phyloP scores from a whole-genome alignment of 1,140 invertebrate species.

The Agrypnia vestita region DNA sequence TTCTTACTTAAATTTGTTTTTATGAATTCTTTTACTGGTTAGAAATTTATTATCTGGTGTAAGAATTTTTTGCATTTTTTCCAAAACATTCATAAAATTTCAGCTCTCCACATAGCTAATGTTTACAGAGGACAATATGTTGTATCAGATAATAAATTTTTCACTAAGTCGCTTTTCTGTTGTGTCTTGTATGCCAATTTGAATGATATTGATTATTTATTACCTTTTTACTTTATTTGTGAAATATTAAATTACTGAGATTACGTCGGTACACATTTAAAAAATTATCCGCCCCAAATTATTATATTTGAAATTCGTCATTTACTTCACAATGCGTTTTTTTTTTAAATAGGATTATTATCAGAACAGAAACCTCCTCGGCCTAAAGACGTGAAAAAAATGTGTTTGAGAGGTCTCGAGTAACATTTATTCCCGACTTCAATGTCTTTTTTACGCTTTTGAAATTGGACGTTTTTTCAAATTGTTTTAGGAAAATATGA shows the following conservation, averaged over 20 bases:
- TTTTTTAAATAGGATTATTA: no score
- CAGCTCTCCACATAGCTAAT: background rate
- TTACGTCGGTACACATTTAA: no score
- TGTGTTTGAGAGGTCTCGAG: no score
- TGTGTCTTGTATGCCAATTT: conserved; percentile 31
- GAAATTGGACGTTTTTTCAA: no score
- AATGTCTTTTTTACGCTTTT: no score
- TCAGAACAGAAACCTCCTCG: no score
- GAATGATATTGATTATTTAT: conserved; percentile 18
- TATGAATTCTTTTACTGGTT: background rate
- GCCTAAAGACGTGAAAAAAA: no score
- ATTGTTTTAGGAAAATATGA: no score
- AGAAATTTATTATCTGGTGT: conserved; percentile 2
- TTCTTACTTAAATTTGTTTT: conserved; percentile 13
- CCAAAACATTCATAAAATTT: background rate
- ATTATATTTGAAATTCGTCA: background rate
- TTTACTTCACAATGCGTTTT: conserved; percentile 55
- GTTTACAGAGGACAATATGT: background rate
- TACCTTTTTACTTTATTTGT: background rate
- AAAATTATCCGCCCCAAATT: background rate
- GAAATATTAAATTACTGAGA: conserved; percentile 10
- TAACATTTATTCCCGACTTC: no score
- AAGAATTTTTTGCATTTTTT: background rate
- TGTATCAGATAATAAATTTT: conserved; percentile 19
- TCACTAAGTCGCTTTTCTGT: conserved; percentile 1